Base-by-base conservation (phyloP, 2,888 invertebrate species). In the Arge pagana region DNA sequence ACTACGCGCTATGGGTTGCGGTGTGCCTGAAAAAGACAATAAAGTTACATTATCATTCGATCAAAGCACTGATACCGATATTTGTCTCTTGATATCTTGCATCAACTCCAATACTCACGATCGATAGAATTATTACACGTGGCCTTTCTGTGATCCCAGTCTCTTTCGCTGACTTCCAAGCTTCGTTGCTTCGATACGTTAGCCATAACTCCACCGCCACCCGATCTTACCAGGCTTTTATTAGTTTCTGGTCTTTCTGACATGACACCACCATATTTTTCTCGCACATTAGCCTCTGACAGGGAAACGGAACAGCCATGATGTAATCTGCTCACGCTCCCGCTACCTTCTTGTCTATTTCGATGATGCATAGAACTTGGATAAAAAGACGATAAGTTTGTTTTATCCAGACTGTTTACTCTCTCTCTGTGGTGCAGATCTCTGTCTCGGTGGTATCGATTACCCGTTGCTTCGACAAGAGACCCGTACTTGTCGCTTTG, bases 1-100 rank as follows among this genome's bases (percentile, higher is more conserved):
- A 65, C 83, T 83, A 53, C 83, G 79, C 52, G 81, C 81, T 55
- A 82, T 63, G 53, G 81, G 81, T 59, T 79, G 80, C 13, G 79
- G 78, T 58, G 79, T 54, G 57, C 64, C 70, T 71, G 26, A 1
- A 18, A 11, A 10, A 8, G 4, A 26, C 28, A 3, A 3, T 26
- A 26, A 26, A 26, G n/a, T 26, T 26, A 10, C 8, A 33, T 33
- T 15, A 33, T n/a, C n/a, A n/a, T n/a, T n/a, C n/a, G n/a, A n/a
- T n/a, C n/a, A n/a, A n/a, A n/a, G n/a, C n/a, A n/a, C n/a, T n/a
- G n/a, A n/a, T n/a, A n/a, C n/a, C n/a, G n/a, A n/a, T n/a, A n/a
- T n/a, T n/a, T n/a, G n/a, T n/a, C n/a, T n/a, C n/a, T n/a, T n/a
- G n/a, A n/a, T n/a, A n/a, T n/a, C n/a, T n/a, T n/a, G 35, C 4